Base-by-base conservation (phyloP, 2,888 invertebrate species). In the Caenorhabditis drosophilae region DNA sequence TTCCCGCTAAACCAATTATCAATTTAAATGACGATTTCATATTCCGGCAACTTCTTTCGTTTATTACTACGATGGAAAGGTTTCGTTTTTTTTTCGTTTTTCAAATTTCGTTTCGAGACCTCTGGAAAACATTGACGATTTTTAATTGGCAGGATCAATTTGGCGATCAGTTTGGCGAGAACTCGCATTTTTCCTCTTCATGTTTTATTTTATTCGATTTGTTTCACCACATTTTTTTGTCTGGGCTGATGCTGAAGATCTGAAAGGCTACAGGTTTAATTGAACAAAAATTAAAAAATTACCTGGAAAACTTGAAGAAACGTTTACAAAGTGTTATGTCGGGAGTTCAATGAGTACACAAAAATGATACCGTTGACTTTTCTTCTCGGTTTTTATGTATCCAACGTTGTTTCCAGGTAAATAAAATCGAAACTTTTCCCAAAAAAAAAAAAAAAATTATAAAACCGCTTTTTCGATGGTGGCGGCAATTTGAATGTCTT, bases 311-410 rank as follows among this genome's bases (percentile, higher is more conserved):
- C 1, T 60, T 67, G 26, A 47, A 70, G 73, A 31, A 57, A 57
- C 18, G 59, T 58, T 20, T 74, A 63, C 57, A 66, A 68, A 56
- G 41, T 51, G 27, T 46, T 76, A 18, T 71, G 70, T 42, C 50
- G 47, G 15, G 61, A 70, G 53, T 76, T 77, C 56, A 67, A 78
- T 45, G 67, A 61, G 42, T 79, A 75, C 67, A 73, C 76, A 4
- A 69, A 66, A 51, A 62, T 61, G 56, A 76, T 79, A 23, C 79
- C 77, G 0, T 45, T 79, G 35, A 77, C 73, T 6, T 76, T 79
- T 50, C 55, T 79, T 25, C 67, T 79, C 7, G 79, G 76, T 26
- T 77, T 78, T 60, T 79, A 77, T 57, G 76, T 79, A 9, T 70
- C 74, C 1, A 74, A 75, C 41, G 75, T 79, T 11, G 76, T 77